Base-by-base conservation (phyloP, 1,140 invertebrate genomes). In the Drosophila leontia region DNA sequence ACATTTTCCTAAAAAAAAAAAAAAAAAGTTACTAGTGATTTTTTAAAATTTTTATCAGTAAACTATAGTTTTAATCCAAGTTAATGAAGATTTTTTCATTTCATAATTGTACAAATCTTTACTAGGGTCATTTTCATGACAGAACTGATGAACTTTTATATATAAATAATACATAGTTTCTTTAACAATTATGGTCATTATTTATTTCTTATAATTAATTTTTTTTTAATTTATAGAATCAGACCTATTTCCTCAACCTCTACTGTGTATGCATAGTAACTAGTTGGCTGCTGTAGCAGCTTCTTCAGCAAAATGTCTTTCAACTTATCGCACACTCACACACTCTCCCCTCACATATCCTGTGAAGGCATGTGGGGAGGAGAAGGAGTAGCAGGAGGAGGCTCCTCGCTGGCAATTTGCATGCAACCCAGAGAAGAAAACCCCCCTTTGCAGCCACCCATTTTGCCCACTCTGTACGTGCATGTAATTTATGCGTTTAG, bases 401-500 rank as follows among this genome's bases (percentile, higher is more conserved):
- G 53, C 35, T n/a, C 34, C 63, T 67, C 70, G 39, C 67, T 61
- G 57, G 76, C 72, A 90, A 90, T 88, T 90, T 88, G 85, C 85
- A 90, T 88, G 81, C 84, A 70, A 67, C 58, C 75, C 34, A 19
- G n/a, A 41, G 50, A 11, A 23, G 29, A 50, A 53, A 47, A 53
- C 48, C 60, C 70, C 57, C 58, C 23, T 11, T 37, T 55, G 51
- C 53, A 56, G 44, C 48, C 60, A 56, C 58, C 61, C 77, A 58
- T 63, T 62, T 42, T 39, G 63, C 75, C 61, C 78, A 78, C 72
- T 56, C 53, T 85, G 76, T 85, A 90, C 85, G 85, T 90, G 85
- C 85, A 90, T 90, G 85, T 90, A 90, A 90, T 90, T 90, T 90
- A 90, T 90, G 85, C 85, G 85, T 90, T 90, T 90, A 90, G 85